A percentile compares a stretch with the other conserved stretches of the same genome.
These are phyloP conservation scores for Galaxias olidus DNA, from an alignment of 2,797 vertebrate species.

Conservation along the genomic window DNA sequence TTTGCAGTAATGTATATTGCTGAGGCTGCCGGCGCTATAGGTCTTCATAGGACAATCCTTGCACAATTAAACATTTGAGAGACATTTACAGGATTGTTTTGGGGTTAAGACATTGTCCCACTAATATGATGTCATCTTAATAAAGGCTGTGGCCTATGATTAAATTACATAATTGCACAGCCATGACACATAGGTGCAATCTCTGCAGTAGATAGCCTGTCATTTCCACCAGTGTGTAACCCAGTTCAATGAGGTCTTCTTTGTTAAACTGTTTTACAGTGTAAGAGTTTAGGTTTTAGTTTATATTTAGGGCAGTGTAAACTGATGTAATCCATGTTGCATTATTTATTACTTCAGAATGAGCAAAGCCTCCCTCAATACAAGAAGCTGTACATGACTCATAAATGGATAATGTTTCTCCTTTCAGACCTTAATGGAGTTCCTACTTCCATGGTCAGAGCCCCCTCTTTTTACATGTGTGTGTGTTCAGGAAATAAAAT, in stretches of 20 bases:
- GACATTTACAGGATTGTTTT: no score
- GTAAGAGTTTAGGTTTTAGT: slow-evolving; percentile 14
- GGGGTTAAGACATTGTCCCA: no score
- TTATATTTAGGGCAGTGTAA: slow-evolving; percentile 68
- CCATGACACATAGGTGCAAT: no score
- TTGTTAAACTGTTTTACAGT: slow-evolving; percentile 12
- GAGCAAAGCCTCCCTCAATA: slow-evolving; percentile 54
- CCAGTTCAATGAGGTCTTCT: slow-evolving; percentile 15
- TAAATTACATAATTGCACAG: no score
- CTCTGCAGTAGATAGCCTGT: no score
- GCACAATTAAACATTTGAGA: no score
- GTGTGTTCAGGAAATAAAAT: slow-evolving; percentile 41
- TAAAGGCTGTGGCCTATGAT: no score
- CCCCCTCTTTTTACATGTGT: slow-evolving; percentile 20
- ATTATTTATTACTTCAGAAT: slow-evolving; percentile 72
- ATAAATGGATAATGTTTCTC: slow-evolving; percentile 70
- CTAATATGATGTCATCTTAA: no score
- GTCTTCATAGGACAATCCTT: no score
- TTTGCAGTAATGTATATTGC: no score
- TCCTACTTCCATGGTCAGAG: slow-evolving; percentile 57
- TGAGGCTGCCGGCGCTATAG: no score
- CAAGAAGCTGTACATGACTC: slow-evolving; percentile 55
- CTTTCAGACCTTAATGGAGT: slow-evolving; percentile 68
- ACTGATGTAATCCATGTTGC: slow-evolving; percentile 64
- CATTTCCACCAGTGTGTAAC: no score